Percentiles rank a stretch among this genome's conserved stretches.
Conservation (phyloP, 2,797 vertebrate species). For the Semotilus atromaculatus region DNA sequence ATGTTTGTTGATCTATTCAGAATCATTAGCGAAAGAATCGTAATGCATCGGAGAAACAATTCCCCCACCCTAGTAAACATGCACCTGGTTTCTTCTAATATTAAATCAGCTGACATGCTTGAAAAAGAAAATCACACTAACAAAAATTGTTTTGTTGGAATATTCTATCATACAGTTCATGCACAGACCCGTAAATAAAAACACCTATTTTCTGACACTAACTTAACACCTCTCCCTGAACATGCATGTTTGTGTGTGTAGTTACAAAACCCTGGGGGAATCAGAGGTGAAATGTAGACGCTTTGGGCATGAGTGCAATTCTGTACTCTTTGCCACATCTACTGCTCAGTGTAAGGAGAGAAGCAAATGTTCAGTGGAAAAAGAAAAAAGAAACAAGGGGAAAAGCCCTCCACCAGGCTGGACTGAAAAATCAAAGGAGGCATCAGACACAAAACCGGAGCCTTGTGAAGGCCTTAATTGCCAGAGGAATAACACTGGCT, state of each 20-base stretch:
- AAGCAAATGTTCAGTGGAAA: slow-evolving; percentile 48
- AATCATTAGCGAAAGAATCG: background rate
- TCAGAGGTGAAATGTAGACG: slow-evolving; percentile 48
- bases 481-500: slow-evolving; percentile 76
- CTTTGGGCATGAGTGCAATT: slow-evolving; percentile 48
- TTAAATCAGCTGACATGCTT: slow-evolving; percentile 17
- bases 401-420: slow-evolving; percentile 47
- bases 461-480: slow-evolving; percentile 65
- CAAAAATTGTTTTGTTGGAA: background rate
- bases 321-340: slow-evolving; percentile 33
- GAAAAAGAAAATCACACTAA: background rate
- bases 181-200: slow-evolving; percentile 14
- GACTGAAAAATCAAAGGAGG: slow-evolving; percentile 59
- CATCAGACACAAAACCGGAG: slow-evolving; percentile 55
- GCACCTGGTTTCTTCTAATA: slow-evolving; percentile 3
- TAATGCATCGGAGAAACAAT: background rate
- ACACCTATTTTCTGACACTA: slow-evolving; percentile 36
- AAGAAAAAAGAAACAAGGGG: slow-evolving; percentile 40
- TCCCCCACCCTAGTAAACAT: background rate
- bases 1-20: background rate
- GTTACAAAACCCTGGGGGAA: slow-evolving; percentile 44
- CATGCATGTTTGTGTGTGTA: slow-evolving; percentile 24
- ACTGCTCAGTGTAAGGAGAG: slow-evolving; percentile 55
- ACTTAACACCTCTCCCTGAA: slow-evolving; percentile 36
- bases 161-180: slow-evolving; percentile 3